Evolutionary conservation across 2,113 vertebrate species (phyloP).

Genomic region (Engraulis encrasicolus): DNA sequence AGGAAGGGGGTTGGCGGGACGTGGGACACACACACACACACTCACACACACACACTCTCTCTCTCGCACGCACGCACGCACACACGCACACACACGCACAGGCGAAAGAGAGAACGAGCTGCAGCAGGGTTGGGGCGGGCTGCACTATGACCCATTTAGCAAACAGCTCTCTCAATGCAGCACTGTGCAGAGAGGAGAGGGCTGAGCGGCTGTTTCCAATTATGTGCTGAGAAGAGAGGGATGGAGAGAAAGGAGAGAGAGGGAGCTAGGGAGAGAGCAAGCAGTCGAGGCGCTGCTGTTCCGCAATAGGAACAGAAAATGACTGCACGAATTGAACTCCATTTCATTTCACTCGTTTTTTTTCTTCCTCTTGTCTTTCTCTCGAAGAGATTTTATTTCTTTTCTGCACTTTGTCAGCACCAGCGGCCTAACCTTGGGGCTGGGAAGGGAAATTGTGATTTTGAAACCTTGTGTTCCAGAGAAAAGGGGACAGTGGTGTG

Average conservation of each 20-base stretch:
- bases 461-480: conserved; percentile 17
- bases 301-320: neutral
- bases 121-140: conserved; percentile 45
- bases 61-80: neutral
- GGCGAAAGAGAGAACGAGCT: no score
- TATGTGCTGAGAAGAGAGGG: conserved; percentile 35
- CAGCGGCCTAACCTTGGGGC: neutral
- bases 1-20: conserved; percentile 26
- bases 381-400: conserved; percentile 21
- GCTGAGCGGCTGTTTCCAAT: conserved; percentile 57
- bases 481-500: neutral
- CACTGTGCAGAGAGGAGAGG: conserved; percentile 38
- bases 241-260: conserved; percentile 8
- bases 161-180: conserved; percentile 47
- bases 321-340: neutral
- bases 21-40: conserved; percentile 1
- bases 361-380: conserved; percentile 23
- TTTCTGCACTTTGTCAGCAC: neutral
- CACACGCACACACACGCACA: neutral
- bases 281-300: neutral
- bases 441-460: neutral
- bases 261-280: neutral
- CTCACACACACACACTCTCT: neutral
- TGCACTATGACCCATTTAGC: conserved; percentile 65
- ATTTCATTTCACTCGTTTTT: neutral